Evolutionary conservation across 1,140 invertebrate species (phyloP).

Genomic region (Ooceraea biroi): DNA sequence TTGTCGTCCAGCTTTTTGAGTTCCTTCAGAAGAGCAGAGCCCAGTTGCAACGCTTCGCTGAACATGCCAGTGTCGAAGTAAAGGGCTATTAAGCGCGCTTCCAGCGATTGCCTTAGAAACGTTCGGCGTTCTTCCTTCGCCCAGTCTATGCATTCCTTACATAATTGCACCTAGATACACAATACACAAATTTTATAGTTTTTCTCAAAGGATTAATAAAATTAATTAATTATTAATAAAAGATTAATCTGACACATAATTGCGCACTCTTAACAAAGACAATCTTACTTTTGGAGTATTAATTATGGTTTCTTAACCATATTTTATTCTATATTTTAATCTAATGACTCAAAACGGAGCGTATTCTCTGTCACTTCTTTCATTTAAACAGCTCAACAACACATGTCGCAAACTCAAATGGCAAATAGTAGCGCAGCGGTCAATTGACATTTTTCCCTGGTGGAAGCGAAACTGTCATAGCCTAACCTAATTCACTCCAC

Average conservation of each 20-base stretch:
- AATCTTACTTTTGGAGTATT: too few species aligned
- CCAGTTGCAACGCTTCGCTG: conserved; percentile 93
- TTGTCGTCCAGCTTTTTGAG: conserved; percentile 99
- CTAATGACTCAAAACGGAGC: too few species aligned
- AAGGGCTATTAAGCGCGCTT: conserved; percentile 96
- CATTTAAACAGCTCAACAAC: too few species aligned
- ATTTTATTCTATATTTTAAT: too few species aligned
- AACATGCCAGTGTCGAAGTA: conserved; percentile 98
- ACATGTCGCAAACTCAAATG: too few species aligned
- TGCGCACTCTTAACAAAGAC: too few species aligned
- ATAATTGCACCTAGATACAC: conserved; percentile 89
- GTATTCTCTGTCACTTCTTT: too few species aligned
- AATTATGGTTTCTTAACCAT: too few species aligned
- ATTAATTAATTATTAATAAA: too few species aligned
- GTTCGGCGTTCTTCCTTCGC: conserved; percentile 98
- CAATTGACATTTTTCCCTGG: background rate
- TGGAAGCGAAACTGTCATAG: background rate
- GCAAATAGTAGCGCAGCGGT: too few species aligned
- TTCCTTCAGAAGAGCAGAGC: conserved; percentile 95
- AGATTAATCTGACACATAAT: too few species aligned
- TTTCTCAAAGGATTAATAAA: background rate
- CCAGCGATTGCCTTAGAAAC: conserved; percentile 98
- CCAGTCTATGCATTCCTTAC: conserved; percentile 99
- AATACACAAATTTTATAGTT: background rate
- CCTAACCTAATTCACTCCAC: conserved; percentile 9